A percentile compares a stretch with the other conserved stretches of the same genome.
These are phyloP conservation scores for Corapipo altera DNA, from an alignment of 2,113 vertebrate genomes.

Conservation along the genomic window DNA sequence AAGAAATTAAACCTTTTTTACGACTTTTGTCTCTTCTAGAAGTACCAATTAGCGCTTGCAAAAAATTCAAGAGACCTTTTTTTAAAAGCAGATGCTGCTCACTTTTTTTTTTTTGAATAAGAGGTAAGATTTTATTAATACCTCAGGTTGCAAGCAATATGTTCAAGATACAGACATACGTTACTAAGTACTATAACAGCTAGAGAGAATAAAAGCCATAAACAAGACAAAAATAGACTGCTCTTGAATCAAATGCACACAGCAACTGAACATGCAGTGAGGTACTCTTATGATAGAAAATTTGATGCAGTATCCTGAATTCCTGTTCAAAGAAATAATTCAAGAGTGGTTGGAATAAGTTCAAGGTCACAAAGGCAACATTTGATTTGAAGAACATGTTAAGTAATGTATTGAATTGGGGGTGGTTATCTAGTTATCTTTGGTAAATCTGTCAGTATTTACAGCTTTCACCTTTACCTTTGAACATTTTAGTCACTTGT, in stretches of 20 bases:
- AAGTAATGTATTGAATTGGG: neutral
- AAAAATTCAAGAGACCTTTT: neutral
- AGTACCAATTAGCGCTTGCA: neutral
- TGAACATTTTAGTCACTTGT: neutral
- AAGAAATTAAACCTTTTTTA: neutral
- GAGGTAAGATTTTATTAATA: neutral
- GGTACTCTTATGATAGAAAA: neutral
- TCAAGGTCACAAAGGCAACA: neutral
- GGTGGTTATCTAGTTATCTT: neutral
- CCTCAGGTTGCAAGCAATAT: neutral
- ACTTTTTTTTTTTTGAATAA: neutral
- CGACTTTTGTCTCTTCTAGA: neutral
- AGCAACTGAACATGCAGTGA: neutral
- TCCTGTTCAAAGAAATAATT: neutral
- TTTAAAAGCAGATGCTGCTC: neutral
- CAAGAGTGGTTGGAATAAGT: neutral
- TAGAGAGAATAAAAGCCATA: neutral
- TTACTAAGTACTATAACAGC: neutral
- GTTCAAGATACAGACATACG: neutral
- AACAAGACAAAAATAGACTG: neutral
- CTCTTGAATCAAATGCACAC: neutral
- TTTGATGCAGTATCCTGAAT: neutral
- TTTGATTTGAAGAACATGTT: neutral
- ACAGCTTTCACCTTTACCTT: neutral
- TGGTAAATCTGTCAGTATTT: neutral